A percentile compares a stretch with the other conserved stretches of the same genome.
These are phyloP conservation scores for Sphaerophoria rueppellii DNA, from an alignment of 2,888 invertebrate species.

Conservation along the genomic window DNA sequence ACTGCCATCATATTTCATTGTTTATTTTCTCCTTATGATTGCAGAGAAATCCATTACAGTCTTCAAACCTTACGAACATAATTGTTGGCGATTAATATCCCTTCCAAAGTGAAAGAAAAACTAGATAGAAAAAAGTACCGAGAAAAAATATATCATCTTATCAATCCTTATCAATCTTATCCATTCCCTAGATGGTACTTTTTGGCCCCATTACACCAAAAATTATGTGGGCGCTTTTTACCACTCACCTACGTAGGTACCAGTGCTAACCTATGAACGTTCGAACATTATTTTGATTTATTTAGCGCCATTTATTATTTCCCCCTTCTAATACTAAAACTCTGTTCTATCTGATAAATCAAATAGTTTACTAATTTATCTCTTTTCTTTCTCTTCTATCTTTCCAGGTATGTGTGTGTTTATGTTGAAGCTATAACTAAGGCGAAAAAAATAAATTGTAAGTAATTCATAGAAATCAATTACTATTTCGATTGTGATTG, in stretches of 20 bases:
- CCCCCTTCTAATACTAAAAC: conserved; percentile 14
- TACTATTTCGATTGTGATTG: conserved; percentile 34
- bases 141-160: background rate
- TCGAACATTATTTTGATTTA: conserved; percentile 29
- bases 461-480: conserved; percentile 46
- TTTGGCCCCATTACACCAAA: background rate
- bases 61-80: conserved; percentile 2
- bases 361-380: conserved; percentile 45
- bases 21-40: too few relatives aligned
- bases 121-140: too few relatives aligned
- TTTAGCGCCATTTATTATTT: conserved; percentile 12
- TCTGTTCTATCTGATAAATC: conserved; percentile 36
- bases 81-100: conserved; percentile 17
- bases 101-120: background rate
- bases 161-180: background rate
- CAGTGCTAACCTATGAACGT: background rate
- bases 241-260: background rate
- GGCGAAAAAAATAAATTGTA: conserved; percentile 34
- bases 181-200: background rate
- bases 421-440: conserved; percentile 27
- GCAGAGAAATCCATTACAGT: too few relatives aligned
- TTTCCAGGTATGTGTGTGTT: conserved; percentile 56
- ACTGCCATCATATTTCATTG: too few relatives aligned
- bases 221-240: background rate
- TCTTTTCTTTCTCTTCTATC: conserved; percentile 13